A percentile compares a stretch with the other conserved stretches of the same genome.
phyloP scores from a whole-genome alignment of 2,888 invertebrate genomes.

The Caenorhabditis wallacei region DNA sequence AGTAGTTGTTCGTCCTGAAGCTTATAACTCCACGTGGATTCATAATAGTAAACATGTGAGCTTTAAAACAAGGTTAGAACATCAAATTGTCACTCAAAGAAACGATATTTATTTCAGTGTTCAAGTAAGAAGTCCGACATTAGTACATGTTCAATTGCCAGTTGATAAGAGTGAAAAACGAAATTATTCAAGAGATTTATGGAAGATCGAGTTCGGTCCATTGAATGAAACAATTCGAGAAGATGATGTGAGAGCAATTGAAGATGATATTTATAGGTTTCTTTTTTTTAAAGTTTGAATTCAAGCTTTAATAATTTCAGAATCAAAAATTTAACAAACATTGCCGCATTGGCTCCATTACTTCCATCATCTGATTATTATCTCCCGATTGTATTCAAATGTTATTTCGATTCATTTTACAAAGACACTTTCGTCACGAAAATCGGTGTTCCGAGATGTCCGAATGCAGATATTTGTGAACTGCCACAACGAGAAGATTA shows the following conservation, averaged over 20 bases:
- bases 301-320: background rate
- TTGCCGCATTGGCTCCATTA: background rate
- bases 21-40: constrained; percentile 57
- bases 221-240: constrained; percentile 38
- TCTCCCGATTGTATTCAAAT: constrained; percentile 50
- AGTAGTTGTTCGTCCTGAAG: constrained; percentile 41
- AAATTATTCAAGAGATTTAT: constrained; percentile 17
- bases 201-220: constrained; percentile 42
- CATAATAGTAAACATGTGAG: constrained; percentile 32
- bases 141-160: constrained; percentile 41
- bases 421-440: constrained; percentile 19
- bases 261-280: constrained; percentile 36
- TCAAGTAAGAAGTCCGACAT: constrained; percentile 16
- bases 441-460: constrained; percentile 25
- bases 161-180: constrained; percentile 25
- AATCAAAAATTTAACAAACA: constrained; percentile 5
- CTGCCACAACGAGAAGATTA: constrained; percentile 49
- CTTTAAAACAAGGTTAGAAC: constrained; percentile 6
- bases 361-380: constrained; percentile 46
- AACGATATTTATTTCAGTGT: background rate
- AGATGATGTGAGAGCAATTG: constrained; percentile 33
- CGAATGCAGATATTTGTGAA: constrained; percentile 52
- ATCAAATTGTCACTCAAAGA: background rate
- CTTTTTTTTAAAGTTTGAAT: no score
- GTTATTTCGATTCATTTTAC: constrained; percentile 54